Conservation (phyloP, 2,113 vertebrate genomes). For the Microtus oregoni region DNA sequence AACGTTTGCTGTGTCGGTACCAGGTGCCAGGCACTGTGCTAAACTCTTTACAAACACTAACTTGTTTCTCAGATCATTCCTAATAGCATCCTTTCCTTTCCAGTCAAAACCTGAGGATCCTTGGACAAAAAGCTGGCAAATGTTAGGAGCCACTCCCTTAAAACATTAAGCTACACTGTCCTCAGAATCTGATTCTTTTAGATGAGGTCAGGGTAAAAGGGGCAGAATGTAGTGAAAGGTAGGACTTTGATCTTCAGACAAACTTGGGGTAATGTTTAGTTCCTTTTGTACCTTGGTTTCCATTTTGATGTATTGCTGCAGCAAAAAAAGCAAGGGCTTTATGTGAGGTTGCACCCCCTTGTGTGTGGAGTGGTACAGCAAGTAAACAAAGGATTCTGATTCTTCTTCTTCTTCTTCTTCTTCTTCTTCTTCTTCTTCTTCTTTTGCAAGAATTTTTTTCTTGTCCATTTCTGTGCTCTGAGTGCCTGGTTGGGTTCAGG, state of each 20-base stretch:
- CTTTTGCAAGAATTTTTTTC: not conserved
- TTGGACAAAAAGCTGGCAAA: not conserved
- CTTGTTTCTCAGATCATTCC: constrained; percentile 22
- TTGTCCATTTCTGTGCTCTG: constrained; percentile 13
- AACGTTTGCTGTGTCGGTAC: constrained; percentile 10
- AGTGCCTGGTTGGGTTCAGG: not conserved
- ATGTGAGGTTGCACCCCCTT: constrained; percentile 59
- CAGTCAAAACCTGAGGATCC: not conserved
- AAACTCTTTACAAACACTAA: constrained; percentile 57
- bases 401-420: not conserved
- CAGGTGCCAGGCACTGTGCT: constrained; percentile 10
- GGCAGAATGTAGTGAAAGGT: not conserved
- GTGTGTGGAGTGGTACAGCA: constrained; percentile 42
- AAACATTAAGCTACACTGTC: not conserved
- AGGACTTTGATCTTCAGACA: constrained; percentile 22
- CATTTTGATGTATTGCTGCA: constrained; percentile 53
- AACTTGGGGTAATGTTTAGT: constrained; percentile 25
- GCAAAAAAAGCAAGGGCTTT: constrained; percentile 43
- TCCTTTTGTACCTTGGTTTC: constrained; percentile 31
- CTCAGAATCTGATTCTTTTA: not conserved
- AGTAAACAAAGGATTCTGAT: constrained; percentile 13
- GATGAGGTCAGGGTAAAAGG: not conserved
- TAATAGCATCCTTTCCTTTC: not conserved
- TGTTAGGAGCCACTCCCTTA: not conserved
- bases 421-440: not conserved